Evolutionary conservation across 2,113 vertebrate species (phyloP).

Genomic region (Proteles cristata): DNA sequence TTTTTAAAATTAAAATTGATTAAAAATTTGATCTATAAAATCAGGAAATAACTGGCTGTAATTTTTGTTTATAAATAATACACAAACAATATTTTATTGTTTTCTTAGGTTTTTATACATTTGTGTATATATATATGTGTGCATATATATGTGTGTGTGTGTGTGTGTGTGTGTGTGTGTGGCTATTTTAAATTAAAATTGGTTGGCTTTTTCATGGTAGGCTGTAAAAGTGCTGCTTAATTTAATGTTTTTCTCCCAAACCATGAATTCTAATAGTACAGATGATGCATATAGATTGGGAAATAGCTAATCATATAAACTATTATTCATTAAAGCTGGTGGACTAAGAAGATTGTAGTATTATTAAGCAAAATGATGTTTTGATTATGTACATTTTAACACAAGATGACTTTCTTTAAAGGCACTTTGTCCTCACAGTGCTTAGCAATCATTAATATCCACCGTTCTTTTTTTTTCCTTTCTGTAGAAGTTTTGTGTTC

Average conservation of each 20-base stretch:
- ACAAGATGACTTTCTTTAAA: neutral
- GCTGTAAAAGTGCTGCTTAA: neutral
- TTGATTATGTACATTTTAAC: neutral
- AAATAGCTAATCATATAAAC: neutral
- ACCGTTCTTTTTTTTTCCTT: neutral
- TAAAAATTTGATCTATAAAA: neutral
- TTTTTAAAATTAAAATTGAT: neutral
- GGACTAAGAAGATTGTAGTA: neutral
- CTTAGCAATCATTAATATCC: neutral
- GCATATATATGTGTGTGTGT: no score
- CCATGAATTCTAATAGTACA: neutral
- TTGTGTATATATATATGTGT: no score
- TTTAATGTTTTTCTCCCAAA: neutral
- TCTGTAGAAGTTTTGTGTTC: neutral
- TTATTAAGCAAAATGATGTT: neutral
- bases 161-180: no score
- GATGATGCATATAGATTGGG: neutral
- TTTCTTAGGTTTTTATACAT: neutral
- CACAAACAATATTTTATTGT: neutral
- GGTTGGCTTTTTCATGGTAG: neutral
- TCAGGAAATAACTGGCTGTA: neutral
- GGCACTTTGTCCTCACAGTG: neutral
- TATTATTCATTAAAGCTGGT: neutral
- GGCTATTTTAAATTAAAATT: conserved; percentile 11
- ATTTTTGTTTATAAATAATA: neutral